Evolutionary conservation across 2,113 vertebrate species (phyloP), one percentile per base, ranked within the genome.

Genomic region (Phycodurus eques): DNA sequence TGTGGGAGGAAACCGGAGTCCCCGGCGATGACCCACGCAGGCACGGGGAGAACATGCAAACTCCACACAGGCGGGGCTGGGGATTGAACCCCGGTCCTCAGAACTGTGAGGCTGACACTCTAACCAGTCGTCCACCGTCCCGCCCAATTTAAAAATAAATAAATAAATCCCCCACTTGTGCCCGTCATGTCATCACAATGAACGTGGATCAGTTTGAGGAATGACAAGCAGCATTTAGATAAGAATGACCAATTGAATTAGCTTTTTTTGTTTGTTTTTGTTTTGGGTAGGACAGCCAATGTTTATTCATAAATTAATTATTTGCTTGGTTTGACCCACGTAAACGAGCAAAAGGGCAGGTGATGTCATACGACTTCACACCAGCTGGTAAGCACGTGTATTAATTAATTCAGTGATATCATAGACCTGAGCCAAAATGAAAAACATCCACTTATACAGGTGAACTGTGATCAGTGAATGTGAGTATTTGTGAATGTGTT

Each of bases 341-440:
- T 68, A 7, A 33, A 49, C 57, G 20, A 64, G 31, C 65, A 60
- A 2, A 66, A 13, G 43, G 61, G 57, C 43, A 56, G 70, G 66
- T 0, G 42, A 67, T 33, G 53, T 39, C 43, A 35, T 47, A 31
- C 7, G 17, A 35, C 56, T 35, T 67, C 14, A 12, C 49, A 68
- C n/a, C 42, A 64, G 65, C 56, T 54, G 33, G 3, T 11, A 27
- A 53, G 13, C n/a, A 51, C 47, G 42, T 61, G 6, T 22, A 47
- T 12, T 19, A 67, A 76, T 75, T 67, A 80, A 77, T 67, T 71
- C 33, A 68, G 11, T 54, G 43, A 77, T 13, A 59, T 46, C 20
- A 43, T 47, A n/a, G 64, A 78, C 11, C 39, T 65, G 44, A 47
- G 56, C 17, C 51, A 72, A 35, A 5, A 72, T 19, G 35, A 42